phyloP scores from a whole-genome alignment of 2,113 vertebrate species.

The Cathartes aura region DNA sequence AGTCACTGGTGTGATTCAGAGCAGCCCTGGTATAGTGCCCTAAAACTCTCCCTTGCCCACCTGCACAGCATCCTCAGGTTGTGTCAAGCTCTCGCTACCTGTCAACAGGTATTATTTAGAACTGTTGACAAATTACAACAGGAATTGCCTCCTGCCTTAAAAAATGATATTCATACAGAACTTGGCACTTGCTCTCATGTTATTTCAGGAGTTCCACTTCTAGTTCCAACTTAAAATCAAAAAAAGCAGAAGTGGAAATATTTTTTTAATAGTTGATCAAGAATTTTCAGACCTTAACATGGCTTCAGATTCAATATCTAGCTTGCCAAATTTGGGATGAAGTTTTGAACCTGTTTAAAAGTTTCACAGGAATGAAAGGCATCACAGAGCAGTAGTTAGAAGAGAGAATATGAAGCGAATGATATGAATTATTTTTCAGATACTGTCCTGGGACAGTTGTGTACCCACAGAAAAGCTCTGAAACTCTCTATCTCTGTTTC shows the following conservation, averaged over 20 bases:
- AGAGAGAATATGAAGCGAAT: not conserved
- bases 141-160: not conserved
- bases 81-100: not conserved
- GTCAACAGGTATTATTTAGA: conserved; percentile 51
- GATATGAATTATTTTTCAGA: not conserved
- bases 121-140: conserved; percentile 44
- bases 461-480: not conserved
- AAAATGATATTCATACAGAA: not conserved
- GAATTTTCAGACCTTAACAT: conserved; percentile 38
- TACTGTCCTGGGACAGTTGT: not conserved
- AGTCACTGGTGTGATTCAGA: not conserved
- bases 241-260: conserved; percentile 53
- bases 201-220: conserved; percentile 47
- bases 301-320: not conserved
- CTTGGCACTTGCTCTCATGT: not conserved
- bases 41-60: not conserved
- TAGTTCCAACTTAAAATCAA: conserved; percentile 31
- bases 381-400: not conserved
- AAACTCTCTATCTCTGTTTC: not conserved
- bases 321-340: conserved; percentile 10
- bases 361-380: not conserved
- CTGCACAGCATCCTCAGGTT: not conserved
- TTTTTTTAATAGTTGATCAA: conserved; percentile 16
- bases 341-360: not conserved
- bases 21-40: not conserved